A percentile compares a stretch with the other conserved stretches of the same genome.
Conservation (phyloP, 35 echinoderm and acorn worm genomes). For the Eucidaris tribuloides region DNA sequence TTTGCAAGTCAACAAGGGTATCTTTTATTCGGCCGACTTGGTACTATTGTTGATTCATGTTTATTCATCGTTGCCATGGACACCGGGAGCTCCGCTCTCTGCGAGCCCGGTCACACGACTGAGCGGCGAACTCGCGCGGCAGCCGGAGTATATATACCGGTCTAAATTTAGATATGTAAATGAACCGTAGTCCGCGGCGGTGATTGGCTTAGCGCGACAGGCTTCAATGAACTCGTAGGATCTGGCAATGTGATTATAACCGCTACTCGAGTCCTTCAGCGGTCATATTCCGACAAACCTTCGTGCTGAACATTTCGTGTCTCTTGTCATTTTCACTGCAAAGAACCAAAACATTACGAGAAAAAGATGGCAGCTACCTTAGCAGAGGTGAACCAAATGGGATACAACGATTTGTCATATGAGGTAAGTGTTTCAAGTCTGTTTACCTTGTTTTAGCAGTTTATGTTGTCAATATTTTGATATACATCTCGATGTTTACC, state of each 20-base stretch:
- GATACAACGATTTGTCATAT: background rate
- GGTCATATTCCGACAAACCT: slow-evolving; percentile 1
- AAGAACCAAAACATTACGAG: slow-evolving; percentile 9
- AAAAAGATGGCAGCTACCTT: slow-evolving; percentile 13
- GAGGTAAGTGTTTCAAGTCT: slow-evolving; percentile 8
- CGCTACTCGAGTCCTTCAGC: background rate
- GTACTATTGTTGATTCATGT: slow-evolving; percentile 17
- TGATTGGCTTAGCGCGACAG: slow-evolving; percentile 43
- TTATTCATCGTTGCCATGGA: slow-evolving; percentile 48
- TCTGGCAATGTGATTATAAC: slow-evolving; percentile 43
- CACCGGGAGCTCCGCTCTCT: slow-evolving; percentile 28
- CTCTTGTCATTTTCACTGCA: slow-evolving; percentile 2
- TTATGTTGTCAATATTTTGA: too few species aligned
- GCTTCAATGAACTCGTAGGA: slow-evolving; percentile 31
- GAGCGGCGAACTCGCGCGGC: background rate
- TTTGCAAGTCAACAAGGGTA: background rate
- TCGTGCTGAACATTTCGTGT: background rate
- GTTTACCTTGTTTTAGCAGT: too few species aligned
- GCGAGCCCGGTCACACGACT: slow-evolving; percentile 19
- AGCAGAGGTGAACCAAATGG: background rate
- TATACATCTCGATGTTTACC: too few species aligned
- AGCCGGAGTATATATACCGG: slow-evolving; percentile 37
- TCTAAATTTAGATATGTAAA: slow-evolving; percentile 63
- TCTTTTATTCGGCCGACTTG: background rate
- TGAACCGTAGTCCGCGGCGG: background rate